Evolutionary conservation across 2,888 invertebrate genomes (phyloP), one percentile per base, ranked within the genome.

Genomic region (Protonemura montana): DNA sequence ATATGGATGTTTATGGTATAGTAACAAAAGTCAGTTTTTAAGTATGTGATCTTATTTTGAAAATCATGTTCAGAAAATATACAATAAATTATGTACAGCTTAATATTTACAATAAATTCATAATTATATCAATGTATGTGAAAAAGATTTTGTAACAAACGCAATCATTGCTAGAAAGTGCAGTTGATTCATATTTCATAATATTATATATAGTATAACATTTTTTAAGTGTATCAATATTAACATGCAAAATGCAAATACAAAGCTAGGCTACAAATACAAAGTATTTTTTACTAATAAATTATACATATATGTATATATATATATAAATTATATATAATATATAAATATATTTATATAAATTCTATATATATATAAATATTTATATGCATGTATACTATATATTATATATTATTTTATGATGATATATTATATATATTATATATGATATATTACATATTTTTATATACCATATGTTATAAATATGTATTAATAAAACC

Each of bases 51-150:
- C 85, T 88, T 87, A 87, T 87, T 87, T 87, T 88, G 88, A 88
- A 88, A 88, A 88, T 87, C 87, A 88, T 88, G 87, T 86, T 88
- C 87, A 88, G 88, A 88, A 88, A 88, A 88, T 88, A 88, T 88
- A 88, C 88, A 88, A 87, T 86, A 87, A 88, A 87, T 86, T 88
- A 88, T 88, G 85, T 88, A 88, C 88, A 88, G 87, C 87, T 59
- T 87, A 86, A 85, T 88, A 87, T 87, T 87, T 87, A 87, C 87
- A 87, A 87, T 86, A 76, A 86, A 86, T 87, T 87, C 82, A 85
- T 87, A 85, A 28, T 41, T 76, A 82, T 85, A 85, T 59, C 59
- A 59, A 59, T 59, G 59, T 87, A 87, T 85, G 87, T 87, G 87
- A 85, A 86, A 87, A 87, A 87, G 84, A 87, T 85, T 87, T 86